phyloP scores from a whole-genome alignment of 2,888 invertebrate species.

The Gari tellinella region DNA sequence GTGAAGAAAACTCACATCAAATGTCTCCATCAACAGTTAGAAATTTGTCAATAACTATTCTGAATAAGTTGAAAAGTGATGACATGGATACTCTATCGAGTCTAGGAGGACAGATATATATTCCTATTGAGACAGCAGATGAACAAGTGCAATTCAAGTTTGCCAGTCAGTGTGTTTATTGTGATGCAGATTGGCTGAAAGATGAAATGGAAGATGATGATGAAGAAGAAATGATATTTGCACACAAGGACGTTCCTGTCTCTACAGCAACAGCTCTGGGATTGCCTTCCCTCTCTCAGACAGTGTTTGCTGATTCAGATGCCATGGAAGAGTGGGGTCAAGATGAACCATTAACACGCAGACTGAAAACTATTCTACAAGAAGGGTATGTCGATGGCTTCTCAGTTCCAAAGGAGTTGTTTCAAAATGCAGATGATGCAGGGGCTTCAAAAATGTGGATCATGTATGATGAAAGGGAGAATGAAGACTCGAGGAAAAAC shows the following conservation, averaged over 20 bases:
- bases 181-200: slow-evolving; percentile 36
- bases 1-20: neutral
- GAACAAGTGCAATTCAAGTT: slow-evolving; percentile 17
- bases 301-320: slow-evolving; percentile 63
- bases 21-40: too few species aligned
- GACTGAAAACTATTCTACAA: slow-evolving; percentile 67
- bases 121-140: slow-evolving; percentile 17
- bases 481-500: slow-evolving; percentile 63
- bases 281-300: slow-evolving; percentile 70
- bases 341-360: slow-evolving; percentile 70
- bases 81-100: slow-evolving; percentile 7
- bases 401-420: slow-evolving; percentile 75
- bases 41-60: slow-evolving; percentile 16
- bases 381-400: slow-evolving; percentile 76
- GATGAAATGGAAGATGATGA: slow-evolving; percentile 3
- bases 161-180: slow-evolving; percentile 24
- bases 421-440: slow-evolving; percentile 81
- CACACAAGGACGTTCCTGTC: slow-evolving; percentile 29
- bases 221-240: slow-evolving; percentile 31
- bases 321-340: slow-evolving; percentile 70
- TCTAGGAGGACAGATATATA: slow-evolving; percentile 6
- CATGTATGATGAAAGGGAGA: slow-evolving; percentile 78
- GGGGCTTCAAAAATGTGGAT: slow-evolving; percentile 68
- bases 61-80: slow-evolving; percentile 23
- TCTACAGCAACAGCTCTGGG: slow-evolving; percentile 66